phyloP scores from a whole-genome alignment of 2,888 invertebrate genomes.

The Oligia latruncula region DNA sequence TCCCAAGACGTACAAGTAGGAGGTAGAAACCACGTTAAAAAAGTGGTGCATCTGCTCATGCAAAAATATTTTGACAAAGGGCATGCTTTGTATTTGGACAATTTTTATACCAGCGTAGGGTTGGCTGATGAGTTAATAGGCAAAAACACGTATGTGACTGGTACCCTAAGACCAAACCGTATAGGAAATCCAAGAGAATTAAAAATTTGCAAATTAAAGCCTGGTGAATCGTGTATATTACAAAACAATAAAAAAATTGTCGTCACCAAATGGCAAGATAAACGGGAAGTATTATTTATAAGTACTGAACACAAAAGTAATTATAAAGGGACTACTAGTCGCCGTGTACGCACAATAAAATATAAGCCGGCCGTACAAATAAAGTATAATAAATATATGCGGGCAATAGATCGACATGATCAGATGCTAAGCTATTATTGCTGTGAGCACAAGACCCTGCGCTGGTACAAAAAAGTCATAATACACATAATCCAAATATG shows the following conservation, averaged over 20 bases:
- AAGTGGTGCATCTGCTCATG: conserved; percentile 54
- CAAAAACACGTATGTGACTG: conserved; percentile 60
- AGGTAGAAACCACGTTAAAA: conserved; percentile 55
- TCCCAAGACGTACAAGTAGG: conserved; percentile 49
- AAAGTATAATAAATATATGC: conserved; percentile 60
- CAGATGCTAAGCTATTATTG: conserved; percentile 56
- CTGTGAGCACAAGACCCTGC: conserved; percentile 51
- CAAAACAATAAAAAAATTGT: conserved; percentile 61
- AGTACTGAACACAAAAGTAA: conserved; percentile 61
- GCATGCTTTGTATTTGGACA: conserved; percentile 58
- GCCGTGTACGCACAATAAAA: conserved; percentile 62
- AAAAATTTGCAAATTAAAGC: conserved; percentile 41
- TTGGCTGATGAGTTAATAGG: conserved; percentile 56
- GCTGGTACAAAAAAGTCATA: conserved; percentile 59
- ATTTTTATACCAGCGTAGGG: conserved; percentile 59
- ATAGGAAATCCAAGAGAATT: conserved; percentile 51
- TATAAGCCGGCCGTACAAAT: conserved; percentile 61
- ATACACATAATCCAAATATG: conserved; percentile 53
- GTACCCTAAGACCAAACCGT: conserved; percentile 59
- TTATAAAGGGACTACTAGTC: conserved; percentile 62
- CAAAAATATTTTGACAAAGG: conserved; percentile 56
- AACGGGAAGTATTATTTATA: conserved; percentile 60
- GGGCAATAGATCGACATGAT: conserved; percentile 55
- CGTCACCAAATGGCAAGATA: conserved; percentile 62
- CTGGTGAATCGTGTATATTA: conserved; percentile 54